Conservation (phyloP, 2,797 vertebrate species). For the Notolabrus celidotus region DNA sequence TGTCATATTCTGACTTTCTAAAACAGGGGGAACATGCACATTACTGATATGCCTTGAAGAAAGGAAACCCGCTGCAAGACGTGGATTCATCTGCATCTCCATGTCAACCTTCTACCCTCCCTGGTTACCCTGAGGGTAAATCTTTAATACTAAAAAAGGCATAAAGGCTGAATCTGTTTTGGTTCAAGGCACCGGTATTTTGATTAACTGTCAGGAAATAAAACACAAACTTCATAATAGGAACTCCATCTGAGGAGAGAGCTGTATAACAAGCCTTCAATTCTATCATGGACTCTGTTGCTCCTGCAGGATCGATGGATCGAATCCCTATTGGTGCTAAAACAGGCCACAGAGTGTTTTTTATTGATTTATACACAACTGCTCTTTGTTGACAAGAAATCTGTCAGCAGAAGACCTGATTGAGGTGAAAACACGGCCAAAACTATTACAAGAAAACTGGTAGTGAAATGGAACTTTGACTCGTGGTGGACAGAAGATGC, state of each 20-base stretch:
- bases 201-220: slow-evolving; percentile 39
- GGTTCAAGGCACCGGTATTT: slow-evolving; percentile 28
- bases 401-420: slow-evolving; percentile 24
- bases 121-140: slow-evolving; percentile 22
- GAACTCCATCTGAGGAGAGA: slow-evolving; percentile 14
- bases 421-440: slow-evolving; percentile 29
- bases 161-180: slow-evolving; percentile 36
- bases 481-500: not conserved
- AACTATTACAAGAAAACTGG: slow-evolving; percentile 22
- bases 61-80: slow-evolving; percentile 38
- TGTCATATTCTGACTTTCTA: slow-evolving; percentile 64
- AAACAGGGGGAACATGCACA: slow-evolving; percentile 57
- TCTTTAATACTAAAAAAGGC: slow-evolving; percentile 29
- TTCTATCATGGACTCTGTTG: slow-evolving; percentile 27
- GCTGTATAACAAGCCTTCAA: slow-evolving; percentile 24
- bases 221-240: too few relatives aligned
- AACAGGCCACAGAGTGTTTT: slow-evolving; percentile 26
- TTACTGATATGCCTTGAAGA: slow-evolving; percentile 57
- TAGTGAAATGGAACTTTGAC: not conserved
- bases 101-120: slow-evolving; percentile 50
- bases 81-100: slow-evolving; percentile 19
- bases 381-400: slow-evolving; percentile 35
- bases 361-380: slow-evolving; percentile 39
- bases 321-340: slow-evolving; percentile 46
- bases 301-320: slow-evolving; percentile 30